Base-by-base conservation (phyloP, 2,888 invertebrate species). In the Aromia moschata region DNA sequence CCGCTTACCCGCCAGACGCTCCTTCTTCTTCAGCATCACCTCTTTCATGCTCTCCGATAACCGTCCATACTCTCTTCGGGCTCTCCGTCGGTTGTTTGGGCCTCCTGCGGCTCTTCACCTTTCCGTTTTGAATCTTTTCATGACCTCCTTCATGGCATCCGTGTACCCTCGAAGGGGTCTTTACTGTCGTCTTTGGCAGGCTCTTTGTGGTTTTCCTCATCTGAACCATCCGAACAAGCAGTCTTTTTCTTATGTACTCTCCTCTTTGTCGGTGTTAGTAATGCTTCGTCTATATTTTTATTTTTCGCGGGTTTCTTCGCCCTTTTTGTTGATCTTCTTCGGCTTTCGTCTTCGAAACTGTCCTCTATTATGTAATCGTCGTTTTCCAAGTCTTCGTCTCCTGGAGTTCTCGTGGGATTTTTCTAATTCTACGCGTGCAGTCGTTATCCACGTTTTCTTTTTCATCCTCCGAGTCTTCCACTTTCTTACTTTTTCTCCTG, bases 41-140 rank as follows among this genome's bases (percentile, higher is more conserved):
- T 69, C 72, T 41, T 58, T 70, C 70, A 70, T 72, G 54, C 59
- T 62, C 14, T 67, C 65, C 1, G 65, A 20, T 65, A 70, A 15
- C 70, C 67, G 44, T 56, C 56, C 61, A 62, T 55, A 58, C 57
- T 45, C 33, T 60, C 54, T 16, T 52, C 45, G 5, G 17, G 1
- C 36, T 25, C 1, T 40, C 43, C 16, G 17, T 43, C 40, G 14
- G 15, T 31, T 33, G n/a, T n/a, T 44, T 40, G 11, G 14, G 33
- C 7, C 31, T 49, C 9, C 16, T 20, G n/a, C 25, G 30, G 17
- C 41, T 25, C 11, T 46, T 60, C 5, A 51, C 20, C 47, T 60
- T 65, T 30, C 62, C 63, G 25, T 60, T 63, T 51, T 59, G 52
- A 56, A 16, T 55, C 68, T 69, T 30, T 63, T 69, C 17, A 62